Evolutionary conservation across 2,113 vertebrate species (phyloP).

Genomic region (Ailuropoda melanoleuca): DNA sequence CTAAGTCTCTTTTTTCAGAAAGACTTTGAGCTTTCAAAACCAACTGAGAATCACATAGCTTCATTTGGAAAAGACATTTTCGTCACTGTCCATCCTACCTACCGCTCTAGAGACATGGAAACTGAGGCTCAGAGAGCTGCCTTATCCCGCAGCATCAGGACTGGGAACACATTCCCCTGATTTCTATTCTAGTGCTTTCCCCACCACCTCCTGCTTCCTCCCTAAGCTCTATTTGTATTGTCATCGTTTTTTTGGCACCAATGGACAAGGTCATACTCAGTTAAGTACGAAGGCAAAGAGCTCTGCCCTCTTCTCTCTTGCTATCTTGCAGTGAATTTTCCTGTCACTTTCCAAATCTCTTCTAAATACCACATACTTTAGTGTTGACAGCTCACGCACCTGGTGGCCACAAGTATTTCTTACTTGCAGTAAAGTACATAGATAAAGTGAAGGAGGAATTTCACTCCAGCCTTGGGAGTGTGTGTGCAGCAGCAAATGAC

Average conservation of each 20-base stretch:
- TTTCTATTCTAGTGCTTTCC: not conserved
- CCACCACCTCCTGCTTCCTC: not conserved
- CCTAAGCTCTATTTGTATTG: not conserved
- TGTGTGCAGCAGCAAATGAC: not conserved
- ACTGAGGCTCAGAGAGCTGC: not conserved
- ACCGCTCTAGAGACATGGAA: not conserved
- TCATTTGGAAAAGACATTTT: not conserved
- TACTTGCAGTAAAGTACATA: not conserved
- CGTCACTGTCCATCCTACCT: not conserved
- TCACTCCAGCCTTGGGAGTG: not conserved
- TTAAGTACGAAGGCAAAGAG: not conserved
- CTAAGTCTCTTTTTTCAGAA: not conserved
- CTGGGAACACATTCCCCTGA: not conserved
- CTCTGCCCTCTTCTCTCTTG: not conserved
- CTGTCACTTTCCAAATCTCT: not conserved
- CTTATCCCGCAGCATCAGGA: not conserved
- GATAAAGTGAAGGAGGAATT: not conserved
- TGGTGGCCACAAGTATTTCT: not conserved
- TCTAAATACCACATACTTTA: not conserved
- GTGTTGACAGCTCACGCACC: not conserved
- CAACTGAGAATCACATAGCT: not conserved
- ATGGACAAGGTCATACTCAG: not conserved
- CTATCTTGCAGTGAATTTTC: not conserved
- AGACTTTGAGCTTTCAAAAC: not conserved
- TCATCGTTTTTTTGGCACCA: not conserved